Evolutionary conservation across 2,888 invertebrate genomes (phyloP), one percentile per base, ranked within the genome.

Genomic region (Rhabditoides inermis): DNA sequence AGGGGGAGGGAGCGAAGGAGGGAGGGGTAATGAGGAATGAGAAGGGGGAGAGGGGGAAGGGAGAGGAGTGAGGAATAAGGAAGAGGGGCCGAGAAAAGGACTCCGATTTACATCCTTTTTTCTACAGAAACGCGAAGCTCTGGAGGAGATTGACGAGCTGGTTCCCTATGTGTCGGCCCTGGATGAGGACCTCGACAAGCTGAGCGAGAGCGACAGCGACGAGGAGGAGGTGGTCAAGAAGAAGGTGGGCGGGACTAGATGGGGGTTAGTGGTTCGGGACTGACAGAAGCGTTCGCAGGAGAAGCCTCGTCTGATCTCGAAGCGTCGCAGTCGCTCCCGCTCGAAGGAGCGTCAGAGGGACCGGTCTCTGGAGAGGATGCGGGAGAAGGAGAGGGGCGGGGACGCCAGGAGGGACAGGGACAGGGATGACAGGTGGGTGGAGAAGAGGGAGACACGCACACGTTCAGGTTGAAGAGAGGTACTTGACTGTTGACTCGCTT

Each of bases 61-160:
- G n/a, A n/a, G n/a, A n/a, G n/a, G n/a, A n/a, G n/a, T n/a, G n/a
- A n/a, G n/a, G n/a, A n/a, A n/a, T n/a, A n/a, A n/a, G n/a, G n/a
- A n/a, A n/a, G n/a, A n/a, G n/a, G n/a, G n/a, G n/a, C n/a, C n/a
- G n/a, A 40, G 5, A 28, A 15, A 53, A 27, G 23, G 10, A 40
- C 6, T 5, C 10, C 48, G 10, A 23, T 48, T 28, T n/a, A 20
- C 20, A 45, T 41, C 42, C 22, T 44, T 26, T 26, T 46, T 49
- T 47, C 22, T 18, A 12, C 36, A 74, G 62, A 69, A 68, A 47
- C 57, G 75, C 20, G 55, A 62, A 52, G 69, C 71, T 20, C 80
- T 98, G 18, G 98, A 99, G 78, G 94, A 94, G 76, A 88, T 86
- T 68, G 92, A 90, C 77, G 90, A 94, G 77, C 77, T 99, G 37